Evolutionary conservation across 2,797 vertebrate species (phyloP).

Genomic region (Peromyscus nudipes): DNA sequence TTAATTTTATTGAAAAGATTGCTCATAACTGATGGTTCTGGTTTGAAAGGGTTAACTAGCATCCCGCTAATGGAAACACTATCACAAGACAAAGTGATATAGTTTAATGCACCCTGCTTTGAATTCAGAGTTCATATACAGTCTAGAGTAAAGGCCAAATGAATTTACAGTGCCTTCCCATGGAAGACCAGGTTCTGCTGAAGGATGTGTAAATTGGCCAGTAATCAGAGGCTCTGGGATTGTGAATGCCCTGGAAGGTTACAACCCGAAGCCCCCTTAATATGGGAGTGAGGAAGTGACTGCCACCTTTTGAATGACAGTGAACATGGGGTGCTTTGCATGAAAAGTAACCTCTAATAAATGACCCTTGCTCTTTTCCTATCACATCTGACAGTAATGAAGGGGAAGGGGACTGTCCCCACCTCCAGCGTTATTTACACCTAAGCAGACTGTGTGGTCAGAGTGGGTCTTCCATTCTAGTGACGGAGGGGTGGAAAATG

Average conservation of each 20-base stretch:
- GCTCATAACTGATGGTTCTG: conserved; percentile 72
- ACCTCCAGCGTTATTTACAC: conserved; percentile 94
- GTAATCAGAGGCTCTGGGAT: conserved; percentile 97
- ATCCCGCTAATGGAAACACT: conserved; percentile 84
- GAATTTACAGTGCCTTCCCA: conserved; percentile 93
- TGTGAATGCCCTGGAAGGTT: conserved; percentile 95
- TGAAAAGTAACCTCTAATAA: conserved; percentile 95
- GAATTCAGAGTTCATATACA: conserved; percentile 89
- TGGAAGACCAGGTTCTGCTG: conserved; percentile 90
- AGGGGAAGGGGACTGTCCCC: conserved; percentile 92
- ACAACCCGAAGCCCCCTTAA: conserved; percentile 95
- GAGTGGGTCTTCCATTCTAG: conserved; percentile 58
- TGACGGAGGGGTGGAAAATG: conserved; percentile 15
- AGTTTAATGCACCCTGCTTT: conserved; percentile 89
- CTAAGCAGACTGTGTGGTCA: conserved; percentile 84
- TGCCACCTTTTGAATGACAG: conserved; percentile 92
- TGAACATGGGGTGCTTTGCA: conserved; percentile 94
- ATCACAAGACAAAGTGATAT: conserved; percentile 83
- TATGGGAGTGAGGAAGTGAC: conserved; percentile 90
- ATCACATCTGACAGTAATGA: conserved; percentile 95
- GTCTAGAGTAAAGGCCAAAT: conserved; percentile 95
- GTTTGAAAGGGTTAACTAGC: conserved; percentile 87
- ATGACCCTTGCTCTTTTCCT: conserved; percentile 95
- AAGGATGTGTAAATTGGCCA: conserved; percentile 96
- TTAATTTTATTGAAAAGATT: conserved; percentile 80